These are phyloP conservation scores for Galeruca laticollis DNA, from an alignment of 2,888 invertebrate species.

Conservation along the genomic window DNA sequence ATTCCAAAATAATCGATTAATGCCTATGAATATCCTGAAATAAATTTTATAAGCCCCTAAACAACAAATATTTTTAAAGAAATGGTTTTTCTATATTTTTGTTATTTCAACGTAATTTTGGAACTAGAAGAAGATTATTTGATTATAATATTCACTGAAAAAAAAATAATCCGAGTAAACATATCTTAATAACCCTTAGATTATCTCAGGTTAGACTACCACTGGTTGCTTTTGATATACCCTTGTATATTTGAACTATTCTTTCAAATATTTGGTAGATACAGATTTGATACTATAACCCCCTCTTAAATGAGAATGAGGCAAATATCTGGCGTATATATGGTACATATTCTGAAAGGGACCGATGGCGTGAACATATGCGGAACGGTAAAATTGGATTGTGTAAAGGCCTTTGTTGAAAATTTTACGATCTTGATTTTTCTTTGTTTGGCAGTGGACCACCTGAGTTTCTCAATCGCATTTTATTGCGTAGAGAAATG, in stretches of 20 bases:
- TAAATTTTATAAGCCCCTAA: too few species aligned
- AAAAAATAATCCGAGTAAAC: too few species aligned
- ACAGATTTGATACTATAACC: slow-evolving; percentile 17
- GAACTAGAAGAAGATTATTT: too few species aligned
- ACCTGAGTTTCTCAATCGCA: slow-evolving; percentile 37
- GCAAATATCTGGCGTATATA: slow-evolving; percentile 17
- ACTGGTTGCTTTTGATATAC: neutral
- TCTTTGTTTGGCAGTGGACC: slow-evolving; percentile 42
- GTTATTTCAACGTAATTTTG: too few species aligned
- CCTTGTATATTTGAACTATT: neutral
- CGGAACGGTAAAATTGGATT: slow-evolving; percentile 43
- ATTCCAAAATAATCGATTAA: too few species aligned
- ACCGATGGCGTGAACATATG: slow-evolving; percentile 40
- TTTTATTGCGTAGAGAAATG: slow-evolving; percentile 36
- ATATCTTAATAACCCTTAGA: neutral
- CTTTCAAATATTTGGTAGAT: neutral
- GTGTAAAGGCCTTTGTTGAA: slow-evolving; percentile 42
- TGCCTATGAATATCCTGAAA: too few species aligned
- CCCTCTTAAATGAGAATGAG: slow-evolving; percentile 12
- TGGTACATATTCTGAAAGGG: slow-evolving; percentile 29
- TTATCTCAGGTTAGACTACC: neutral
- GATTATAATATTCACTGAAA: too few species aligned
- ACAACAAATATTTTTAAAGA: too few species aligned
- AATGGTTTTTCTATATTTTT: too few species aligned
- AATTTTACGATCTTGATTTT: slow-evolving; percentile 43